Conservation (phyloP, 1,140 invertebrate genomes). For the Bombus confusus region DNA sequence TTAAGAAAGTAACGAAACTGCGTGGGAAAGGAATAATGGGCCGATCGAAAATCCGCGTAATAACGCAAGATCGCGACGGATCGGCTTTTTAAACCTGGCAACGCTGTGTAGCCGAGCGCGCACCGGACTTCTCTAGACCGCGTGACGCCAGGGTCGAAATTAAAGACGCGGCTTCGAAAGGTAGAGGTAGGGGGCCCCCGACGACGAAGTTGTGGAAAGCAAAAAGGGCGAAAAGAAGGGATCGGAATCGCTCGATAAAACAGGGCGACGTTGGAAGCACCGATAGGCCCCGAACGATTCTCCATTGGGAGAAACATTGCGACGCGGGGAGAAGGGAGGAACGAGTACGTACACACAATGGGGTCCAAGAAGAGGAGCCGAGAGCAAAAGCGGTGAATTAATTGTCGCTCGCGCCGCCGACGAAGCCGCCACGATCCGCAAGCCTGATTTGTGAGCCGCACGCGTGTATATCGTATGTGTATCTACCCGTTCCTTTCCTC, state of each 20-base stretch:
- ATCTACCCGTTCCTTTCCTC: constrained; percentile 43
- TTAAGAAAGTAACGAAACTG: background rate
- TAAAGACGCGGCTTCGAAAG: constrained; percentile 61
- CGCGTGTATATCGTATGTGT: constrained; percentile 73
- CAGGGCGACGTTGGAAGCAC: constrained; percentile 63
- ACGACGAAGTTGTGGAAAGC: constrained; percentile 49
- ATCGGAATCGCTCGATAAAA: constrained; percentile 70
- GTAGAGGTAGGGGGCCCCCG: constrained; percentile 39
- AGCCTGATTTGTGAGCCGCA: constrained; percentile 78
- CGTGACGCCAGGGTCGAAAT: constrained; percentile 74
- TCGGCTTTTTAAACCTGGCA: constrained; percentile 31
- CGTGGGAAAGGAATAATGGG: background rate
- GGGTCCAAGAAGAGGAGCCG: constrained; percentile 54
- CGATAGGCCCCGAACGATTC: constrained; percentile 45
- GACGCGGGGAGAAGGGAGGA: background rate
- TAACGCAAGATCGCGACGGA: background rate
- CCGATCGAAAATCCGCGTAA: background rate
- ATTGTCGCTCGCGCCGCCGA: constrained; percentile 79
- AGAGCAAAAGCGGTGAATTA: constrained; percentile 80
- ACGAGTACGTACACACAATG: constrained; percentile 73
- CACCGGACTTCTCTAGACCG: constrained; percentile 68
- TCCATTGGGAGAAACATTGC: constrained; percentile 31
- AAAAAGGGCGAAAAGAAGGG: constrained; percentile 55
- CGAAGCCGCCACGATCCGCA: constrained; percentile 74
- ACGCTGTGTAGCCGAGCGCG: constrained; percentile 23